Conservation (phyloP, 2,797 vertebrate species). For the Mus caroli region DNA sequence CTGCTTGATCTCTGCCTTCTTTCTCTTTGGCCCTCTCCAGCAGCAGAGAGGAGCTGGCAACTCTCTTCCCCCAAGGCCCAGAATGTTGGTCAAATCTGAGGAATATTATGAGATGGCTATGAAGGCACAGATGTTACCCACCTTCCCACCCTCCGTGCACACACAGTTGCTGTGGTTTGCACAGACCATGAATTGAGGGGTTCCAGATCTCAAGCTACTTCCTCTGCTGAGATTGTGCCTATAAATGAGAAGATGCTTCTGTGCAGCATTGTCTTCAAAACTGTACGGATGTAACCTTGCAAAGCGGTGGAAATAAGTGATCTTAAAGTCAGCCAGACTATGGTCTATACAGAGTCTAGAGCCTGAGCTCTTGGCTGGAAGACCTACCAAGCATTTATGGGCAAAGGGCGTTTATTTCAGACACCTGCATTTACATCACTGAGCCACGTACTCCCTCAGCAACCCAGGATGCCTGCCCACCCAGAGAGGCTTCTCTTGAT, state of each 20-base stretch:
- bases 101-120: neutral
- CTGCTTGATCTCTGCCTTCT: neutral
- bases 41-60: neutral
- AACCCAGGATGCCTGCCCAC: neutral
- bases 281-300: neutral
- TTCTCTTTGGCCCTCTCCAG: neutral
- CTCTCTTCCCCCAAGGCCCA: neutral
- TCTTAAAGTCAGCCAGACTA: neutral
- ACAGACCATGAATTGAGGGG: neutral
- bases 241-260: neutral
- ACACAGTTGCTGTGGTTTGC: neutral
- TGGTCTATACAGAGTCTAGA: neutral
- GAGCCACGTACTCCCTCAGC: neutral
- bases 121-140: neutral
- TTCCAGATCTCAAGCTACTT: neutral
- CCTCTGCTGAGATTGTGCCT: neutral
- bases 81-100: conserved; percentile 6
- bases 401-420: conserved; percentile 3
- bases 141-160: too few species aligned
- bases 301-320: neutral
- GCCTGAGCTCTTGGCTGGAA: neutral
- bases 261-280: neutral
- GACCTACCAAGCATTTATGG: neutral
- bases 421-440: neutral
- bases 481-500: neutral